These are phyloP conservation scores for Chaetogeoica ovagalla DNA, from an alignment of 2,888 invertebrate species.

Conservation along the genomic window DNA sequence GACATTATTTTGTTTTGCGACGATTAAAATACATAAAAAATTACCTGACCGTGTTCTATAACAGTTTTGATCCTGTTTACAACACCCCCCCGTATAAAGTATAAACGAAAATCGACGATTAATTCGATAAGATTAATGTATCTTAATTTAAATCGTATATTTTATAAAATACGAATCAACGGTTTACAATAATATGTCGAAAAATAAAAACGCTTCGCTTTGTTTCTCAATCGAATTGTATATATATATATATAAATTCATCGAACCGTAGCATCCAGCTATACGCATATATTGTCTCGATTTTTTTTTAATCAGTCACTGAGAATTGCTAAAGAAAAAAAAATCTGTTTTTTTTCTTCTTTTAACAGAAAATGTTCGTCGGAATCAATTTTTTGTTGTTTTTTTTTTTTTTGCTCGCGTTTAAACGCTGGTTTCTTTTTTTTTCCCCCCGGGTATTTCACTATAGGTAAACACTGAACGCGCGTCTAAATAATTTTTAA, in stretches of 20 bases:
- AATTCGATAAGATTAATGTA: no score
- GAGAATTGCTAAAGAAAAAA: slow-evolving; percentile 13
- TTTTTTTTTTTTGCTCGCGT: neutral
- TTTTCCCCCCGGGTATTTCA: no score
- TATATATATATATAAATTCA: slow-evolving; percentile 27
- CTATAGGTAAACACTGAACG: neutral
- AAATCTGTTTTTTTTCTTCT: neutral
- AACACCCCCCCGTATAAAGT: no score
- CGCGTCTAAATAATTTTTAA: no score
- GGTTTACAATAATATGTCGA: neutral
- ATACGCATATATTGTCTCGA: slow-evolving; percentile 12
- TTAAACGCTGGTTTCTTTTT: neutral
- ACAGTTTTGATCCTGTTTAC: no score
- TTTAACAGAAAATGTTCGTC: neutral
- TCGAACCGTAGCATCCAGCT: slow-evolving; percentile 18
- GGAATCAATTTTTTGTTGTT: neutral
- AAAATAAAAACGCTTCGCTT: neutral
- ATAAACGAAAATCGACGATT: no score
- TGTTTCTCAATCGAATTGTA: slow-evolving; percentile 9
- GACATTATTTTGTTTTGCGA: no score
- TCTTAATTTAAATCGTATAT: no score
- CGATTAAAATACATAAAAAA: no score
- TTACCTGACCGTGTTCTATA: no score
- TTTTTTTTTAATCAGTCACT: slow-evolving; percentile 21
- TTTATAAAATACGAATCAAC: neutral